Conservation (phyloP, 2,113 vertebrate species). For the Alectura lathami region DNA sequence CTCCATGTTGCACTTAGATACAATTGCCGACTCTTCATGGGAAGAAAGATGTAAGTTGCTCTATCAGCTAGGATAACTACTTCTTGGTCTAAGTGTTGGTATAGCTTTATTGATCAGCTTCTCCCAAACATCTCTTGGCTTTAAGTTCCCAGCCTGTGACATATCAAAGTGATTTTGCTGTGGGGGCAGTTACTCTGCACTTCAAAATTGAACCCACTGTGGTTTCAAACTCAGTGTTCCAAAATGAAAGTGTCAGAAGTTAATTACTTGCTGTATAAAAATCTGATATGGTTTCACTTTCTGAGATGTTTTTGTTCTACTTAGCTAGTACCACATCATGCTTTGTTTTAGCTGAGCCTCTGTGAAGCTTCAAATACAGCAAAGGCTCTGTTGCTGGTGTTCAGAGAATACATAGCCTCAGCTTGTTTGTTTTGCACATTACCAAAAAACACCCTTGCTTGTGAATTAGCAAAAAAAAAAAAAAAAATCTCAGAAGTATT, state of each 20-base stretch:
- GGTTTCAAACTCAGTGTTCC: not conserved
- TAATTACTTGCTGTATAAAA: slow-evolving; percentile 16
- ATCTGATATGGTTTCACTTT: not conserved
- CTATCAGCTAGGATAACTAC: not conserved
- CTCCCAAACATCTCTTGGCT: not conserved
- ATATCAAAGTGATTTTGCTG: not conserved
- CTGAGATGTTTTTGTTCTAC: not conserved
- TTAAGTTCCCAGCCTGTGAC: not conserved
- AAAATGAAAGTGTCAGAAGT: not conserved
- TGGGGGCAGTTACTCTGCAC: not conserved
- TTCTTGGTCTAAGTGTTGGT: not conserved
- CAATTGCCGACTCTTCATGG: not conserved
- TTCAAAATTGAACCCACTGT: not conserved
- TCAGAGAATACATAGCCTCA: not conserved
- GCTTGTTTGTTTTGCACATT: not conserved
- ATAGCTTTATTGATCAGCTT: not conserved
- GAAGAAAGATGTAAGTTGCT: not conserved
- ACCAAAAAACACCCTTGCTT: not conserved
- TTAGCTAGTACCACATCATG: not conserved
- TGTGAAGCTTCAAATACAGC: not conserved
- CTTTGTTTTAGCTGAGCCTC: not conserved
- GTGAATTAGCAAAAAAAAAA: not conserved
- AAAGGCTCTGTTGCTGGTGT: not conserved
- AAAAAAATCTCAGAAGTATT: not conserved
- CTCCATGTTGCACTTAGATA: not conserved